Conservation (phyloP, 2,797 vertebrate species). For the Mormyrops boulengeri region DNA sequence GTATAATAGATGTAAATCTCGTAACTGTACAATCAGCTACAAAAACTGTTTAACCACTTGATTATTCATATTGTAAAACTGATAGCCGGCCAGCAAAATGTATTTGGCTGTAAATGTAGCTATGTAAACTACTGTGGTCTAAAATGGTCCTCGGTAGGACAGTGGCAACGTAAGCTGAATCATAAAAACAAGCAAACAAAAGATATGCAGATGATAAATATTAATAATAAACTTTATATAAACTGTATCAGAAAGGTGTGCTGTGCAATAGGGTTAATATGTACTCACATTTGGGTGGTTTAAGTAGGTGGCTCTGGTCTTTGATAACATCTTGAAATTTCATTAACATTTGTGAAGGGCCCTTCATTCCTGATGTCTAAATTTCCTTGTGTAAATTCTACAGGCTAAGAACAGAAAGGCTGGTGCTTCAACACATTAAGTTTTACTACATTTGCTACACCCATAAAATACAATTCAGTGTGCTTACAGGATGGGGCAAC, state of each 20-base stretch:
- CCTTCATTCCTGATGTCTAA: background rate
- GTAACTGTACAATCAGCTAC: background rate
- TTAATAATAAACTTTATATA: background rate
- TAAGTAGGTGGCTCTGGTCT: background rate
- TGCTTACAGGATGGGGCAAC: background rate
- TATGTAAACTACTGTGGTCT: background rate
- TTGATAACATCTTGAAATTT: background rate
- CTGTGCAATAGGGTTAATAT: background rate
- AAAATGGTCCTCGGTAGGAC: background rate
- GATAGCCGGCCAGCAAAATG: background rate
- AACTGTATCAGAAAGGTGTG: background rate
- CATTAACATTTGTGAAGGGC: background rate
- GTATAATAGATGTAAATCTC: background rate
- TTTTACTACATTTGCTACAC: background rate
- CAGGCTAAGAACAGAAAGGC: background rate
- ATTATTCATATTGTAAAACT: background rate
- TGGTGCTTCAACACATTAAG: background rate
- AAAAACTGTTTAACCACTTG: background rate
- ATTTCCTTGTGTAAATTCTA: background rate
- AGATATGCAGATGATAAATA: background rate
- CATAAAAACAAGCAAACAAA: background rate
- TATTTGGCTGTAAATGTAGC: background rate
- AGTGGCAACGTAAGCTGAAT: background rate
- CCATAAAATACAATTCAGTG: background rate
- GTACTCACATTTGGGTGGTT: background rate